These are phyloP conservation scores for Acanthococcus lagerstroemiae DNA, from an alignment of 2,888 invertebrate genomes.

Conservation along the genomic window DNA sequence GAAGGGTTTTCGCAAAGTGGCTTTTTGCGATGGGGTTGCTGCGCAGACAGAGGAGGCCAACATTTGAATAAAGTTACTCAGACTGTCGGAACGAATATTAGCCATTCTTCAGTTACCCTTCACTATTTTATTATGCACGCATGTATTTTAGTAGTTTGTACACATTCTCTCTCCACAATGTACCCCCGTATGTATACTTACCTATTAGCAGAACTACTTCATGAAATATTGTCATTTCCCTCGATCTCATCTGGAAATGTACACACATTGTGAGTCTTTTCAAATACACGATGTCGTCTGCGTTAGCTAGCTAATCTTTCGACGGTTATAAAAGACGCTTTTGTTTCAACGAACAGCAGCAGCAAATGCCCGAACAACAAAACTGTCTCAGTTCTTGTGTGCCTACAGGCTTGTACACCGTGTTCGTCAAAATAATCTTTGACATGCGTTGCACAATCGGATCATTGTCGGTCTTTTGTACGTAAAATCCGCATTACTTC, in stretches of 20 bases:
- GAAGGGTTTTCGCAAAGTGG: slow-evolving; percentile 25
- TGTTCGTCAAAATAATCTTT: slow-evolving; percentile 18
- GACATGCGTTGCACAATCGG: slow-evolving; percentile 17
- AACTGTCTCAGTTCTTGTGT: slow-evolving; percentile 19
- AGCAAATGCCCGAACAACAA: slow-evolving; percentile 20
- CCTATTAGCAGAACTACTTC: slow-evolving; percentile 18
- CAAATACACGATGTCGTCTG: slow-evolving; percentile 14
- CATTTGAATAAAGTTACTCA: slow-evolving; percentile 26
- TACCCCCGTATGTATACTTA: slow-evolving; percentile 4
- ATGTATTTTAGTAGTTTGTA: slow-evolving; percentile 7
- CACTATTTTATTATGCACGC: slow-evolving; percentile 9
- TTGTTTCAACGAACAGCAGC: slow-evolving; percentile 17
- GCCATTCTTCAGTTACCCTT: slow-evolving; percentile 29
- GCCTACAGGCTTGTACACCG: not conserved
- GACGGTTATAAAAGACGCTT: slow-evolving; percentile 18
- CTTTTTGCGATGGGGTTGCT: slow-evolving; percentile 14
- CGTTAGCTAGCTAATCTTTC: slow-evolving; percentile 26
- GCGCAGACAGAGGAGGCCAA: slow-evolving; percentile 4
- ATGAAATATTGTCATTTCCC: slow-evolving; percentile 28
- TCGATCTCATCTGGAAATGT: slow-evolving; percentile 28
- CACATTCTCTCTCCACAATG: not conserved
- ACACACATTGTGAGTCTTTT: slow-evolving; percentile 25
- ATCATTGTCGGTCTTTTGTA: slow-evolving; percentile 14
- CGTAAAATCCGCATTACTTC: slow-evolving; percentile 4
- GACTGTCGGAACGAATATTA: slow-evolving; percentile 28